Conservation (phyloP, 1,140 invertebrate species). For the Neodiprion fabricii region DNA sequence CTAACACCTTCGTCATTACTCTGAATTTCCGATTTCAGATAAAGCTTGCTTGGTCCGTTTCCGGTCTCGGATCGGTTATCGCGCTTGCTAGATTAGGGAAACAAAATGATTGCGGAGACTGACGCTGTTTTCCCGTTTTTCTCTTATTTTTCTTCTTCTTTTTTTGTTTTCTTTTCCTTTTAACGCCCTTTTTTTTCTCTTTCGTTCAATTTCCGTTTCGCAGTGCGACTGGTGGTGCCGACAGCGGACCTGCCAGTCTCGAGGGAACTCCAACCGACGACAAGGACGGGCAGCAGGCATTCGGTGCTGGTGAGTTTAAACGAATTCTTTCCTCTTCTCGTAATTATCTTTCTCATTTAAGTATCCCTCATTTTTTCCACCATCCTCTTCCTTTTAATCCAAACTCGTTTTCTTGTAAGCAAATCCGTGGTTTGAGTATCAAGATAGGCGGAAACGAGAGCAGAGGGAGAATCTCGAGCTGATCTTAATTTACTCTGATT, state of each 20-base stretch:
- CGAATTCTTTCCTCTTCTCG: conserved; percentile 4
- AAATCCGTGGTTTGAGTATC: too few relatives aligned
- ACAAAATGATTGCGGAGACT: neutral
- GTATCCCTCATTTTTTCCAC: too few relatives aligned
- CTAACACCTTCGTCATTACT: too few relatives aligned
- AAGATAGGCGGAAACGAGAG: too few relatives aligned
- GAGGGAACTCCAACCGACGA: conserved; percentile 80
- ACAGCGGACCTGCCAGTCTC: conserved; percentile 78
- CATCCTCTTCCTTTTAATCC: too few relatives aligned
- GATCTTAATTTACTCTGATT: too few relatives aligned
- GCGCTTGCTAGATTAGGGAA: neutral
- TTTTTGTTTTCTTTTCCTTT: conserved; percentile 22
- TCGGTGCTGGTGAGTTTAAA: conserved; percentile 75
- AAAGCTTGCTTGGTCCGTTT: neutral
- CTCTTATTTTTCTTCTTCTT: conserved; percentile 23
- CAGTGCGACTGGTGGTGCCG: conserved; percentile 86
- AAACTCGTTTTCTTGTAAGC: too few relatives aligned
- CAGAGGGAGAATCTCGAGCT: too few relatives aligned
- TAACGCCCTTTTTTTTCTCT: neutral
- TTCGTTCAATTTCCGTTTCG: conserved; percentile 36
- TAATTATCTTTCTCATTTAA: too few relatives aligned
- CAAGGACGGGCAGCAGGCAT: conserved; percentile 72
- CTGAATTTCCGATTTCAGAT: neutral
- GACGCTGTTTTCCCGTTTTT: conserved; percentile 13
- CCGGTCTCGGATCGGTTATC: neutral